Base-by-base conservation (phyloP, 2,113 vertebrate species). In the Peromyscus polionotus region DNA sequence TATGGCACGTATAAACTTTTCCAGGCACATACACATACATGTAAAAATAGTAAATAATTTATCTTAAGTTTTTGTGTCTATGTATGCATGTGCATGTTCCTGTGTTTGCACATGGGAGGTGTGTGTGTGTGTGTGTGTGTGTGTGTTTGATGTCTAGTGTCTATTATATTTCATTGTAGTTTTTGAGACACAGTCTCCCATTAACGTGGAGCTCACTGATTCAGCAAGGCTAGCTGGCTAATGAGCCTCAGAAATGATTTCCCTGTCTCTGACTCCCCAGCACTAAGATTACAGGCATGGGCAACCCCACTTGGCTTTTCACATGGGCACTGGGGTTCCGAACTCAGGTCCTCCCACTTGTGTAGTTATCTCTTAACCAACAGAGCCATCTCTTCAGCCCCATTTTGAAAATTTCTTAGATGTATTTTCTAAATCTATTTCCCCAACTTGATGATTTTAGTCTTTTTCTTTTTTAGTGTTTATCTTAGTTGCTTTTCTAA, bases 401-500 rank as follows among this genome's bases (percentile, higher is more conserved):
- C 33, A 28, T 65, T 85, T 88, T 19, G 72, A 73, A 85, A 70
- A 36, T 33, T 67, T 68, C 39, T 45, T 94, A 85, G 28, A 26
- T 75, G 51, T 75, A 45, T 31, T 75, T 54, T 19, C 72, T 16
- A 87, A 76, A 39, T 92, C 1, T 86, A 19, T 8, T 54, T 70
- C 13, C 24, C 13, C 85, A 36, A 88, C 51, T 39, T 87, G 81
- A 59, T 95, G 81, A 81, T 70, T 77, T 96, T 45, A 81, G 94
- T 67, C 16, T 67, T 72, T 65, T 63, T 51, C 36, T 61, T 36
- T 70, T 48, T 67, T 39, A 70, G 59, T 17, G 92, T 65, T 84
- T 54, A 17, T 57, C 31, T 80, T 80, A 36, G 16, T 51, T 80
- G 36, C 31, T 80, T 80, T 80, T 33, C 51, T 36, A 80, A 57